These are phyloP conservation scores for Capromys pilorides DNA, from an alignment of 2,797 vertebrate genomes.

Conservation along the genomic window DNA sequence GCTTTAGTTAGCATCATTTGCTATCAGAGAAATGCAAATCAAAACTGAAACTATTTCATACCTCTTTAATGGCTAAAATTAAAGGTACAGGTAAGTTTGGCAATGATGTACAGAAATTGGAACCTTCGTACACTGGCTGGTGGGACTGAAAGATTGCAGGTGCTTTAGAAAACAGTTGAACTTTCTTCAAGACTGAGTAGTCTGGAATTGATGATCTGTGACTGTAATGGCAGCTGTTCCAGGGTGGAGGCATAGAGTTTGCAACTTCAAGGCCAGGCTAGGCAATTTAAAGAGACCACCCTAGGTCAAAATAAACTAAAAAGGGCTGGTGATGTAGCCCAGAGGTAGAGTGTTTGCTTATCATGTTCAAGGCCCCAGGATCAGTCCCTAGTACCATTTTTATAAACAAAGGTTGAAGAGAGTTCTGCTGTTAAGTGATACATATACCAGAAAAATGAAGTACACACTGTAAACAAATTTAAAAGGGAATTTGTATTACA, in stretches of 20 bases:
- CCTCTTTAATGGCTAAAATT: not conserved
- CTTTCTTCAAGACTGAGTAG: not conserved
- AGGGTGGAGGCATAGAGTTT: not conserved
- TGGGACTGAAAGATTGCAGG: not conserved
- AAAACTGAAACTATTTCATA: not conserved
- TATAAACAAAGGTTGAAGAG: not conserved
- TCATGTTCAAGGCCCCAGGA: not conserved
- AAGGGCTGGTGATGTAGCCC: not conserved
- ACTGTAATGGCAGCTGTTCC: not conserved
- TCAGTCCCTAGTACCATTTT: not conserved
- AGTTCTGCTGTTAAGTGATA: not conserved
- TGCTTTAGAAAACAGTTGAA: slow-evolving; percentile 2
- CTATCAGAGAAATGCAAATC: slow-evolving; percentile 9
- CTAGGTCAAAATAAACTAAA: not conserved
- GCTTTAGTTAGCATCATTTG: not conserved
- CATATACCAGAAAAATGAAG: slow-evolving; percentile 44
- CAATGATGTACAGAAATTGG: not conserved
- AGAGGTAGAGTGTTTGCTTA: not conserved
- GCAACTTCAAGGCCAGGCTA: not conserved
- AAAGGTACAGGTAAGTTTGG: not conserved
- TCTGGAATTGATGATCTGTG: not conserved
- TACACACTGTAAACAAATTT: not conserved
- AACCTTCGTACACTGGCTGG: not conserved
- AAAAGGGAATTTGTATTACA: not conserved
- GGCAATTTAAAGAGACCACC: not conserved